phyloP scores from a whole-genome alignment of 2,888 invertebrate species.

The Micropterix aruncella region DNA sequence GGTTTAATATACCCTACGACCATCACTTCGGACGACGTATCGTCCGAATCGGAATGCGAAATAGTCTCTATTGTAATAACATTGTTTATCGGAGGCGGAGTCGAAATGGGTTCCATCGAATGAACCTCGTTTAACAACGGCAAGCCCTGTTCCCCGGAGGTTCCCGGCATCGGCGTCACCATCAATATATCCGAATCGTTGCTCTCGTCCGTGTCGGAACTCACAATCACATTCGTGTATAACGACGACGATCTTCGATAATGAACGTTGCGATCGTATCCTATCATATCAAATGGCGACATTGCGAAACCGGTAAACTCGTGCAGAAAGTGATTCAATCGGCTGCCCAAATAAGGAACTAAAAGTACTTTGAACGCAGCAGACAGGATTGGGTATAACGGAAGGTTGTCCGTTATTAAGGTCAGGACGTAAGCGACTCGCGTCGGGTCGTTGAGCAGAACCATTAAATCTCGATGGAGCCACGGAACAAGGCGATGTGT shows the following conservation, averaged over 20 bases:
- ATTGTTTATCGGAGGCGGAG: slow-evolving; percentile 12
- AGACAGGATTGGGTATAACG: slow-evolving; percentile 50
- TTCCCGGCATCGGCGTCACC: slow-evolving; percentile 16
- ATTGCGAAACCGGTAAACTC: slow-evolving; percentile 78
- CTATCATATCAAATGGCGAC: slow-evolving; percentile 74
- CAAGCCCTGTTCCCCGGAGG: neutral
- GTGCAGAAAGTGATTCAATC: slow-evolving; percentile 79
- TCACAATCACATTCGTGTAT: slow-evolving; percentile 40
- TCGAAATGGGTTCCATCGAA: slow-evolving; percentile 18
- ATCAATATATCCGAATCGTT: slow-evolving; percentile 27
- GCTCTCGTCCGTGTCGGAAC: slow-evolving; percentile 23
- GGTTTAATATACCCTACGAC: slow-evolving; percentile 53
- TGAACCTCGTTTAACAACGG: neutral
- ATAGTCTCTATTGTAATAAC: slow-evolving; percentile 34
- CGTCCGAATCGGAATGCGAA: slow-evolving; percentile 32
- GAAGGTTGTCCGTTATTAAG: slow-evolving; percentile 54
- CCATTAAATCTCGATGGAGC: slow-evolving; percentile 75
- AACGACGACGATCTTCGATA: slow-evolving; percentile 43
- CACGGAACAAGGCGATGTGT: slow-evolving; percentile 75
- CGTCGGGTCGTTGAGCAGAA: slow-evolving; percentile 49
- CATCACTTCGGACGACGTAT: slow-evolving; percentile 40
- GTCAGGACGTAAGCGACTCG: slow-evolving; percentile 53
- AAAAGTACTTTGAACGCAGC: slow-evolving; percentile 56
- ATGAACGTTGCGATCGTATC: slow-evolving; percentile 60
- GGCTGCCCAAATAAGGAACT: slow-evolving; percentile 49